Conservation (phyloP, 2,888 invertebrate genomes). For the Antheraea assamensis region DNA sequence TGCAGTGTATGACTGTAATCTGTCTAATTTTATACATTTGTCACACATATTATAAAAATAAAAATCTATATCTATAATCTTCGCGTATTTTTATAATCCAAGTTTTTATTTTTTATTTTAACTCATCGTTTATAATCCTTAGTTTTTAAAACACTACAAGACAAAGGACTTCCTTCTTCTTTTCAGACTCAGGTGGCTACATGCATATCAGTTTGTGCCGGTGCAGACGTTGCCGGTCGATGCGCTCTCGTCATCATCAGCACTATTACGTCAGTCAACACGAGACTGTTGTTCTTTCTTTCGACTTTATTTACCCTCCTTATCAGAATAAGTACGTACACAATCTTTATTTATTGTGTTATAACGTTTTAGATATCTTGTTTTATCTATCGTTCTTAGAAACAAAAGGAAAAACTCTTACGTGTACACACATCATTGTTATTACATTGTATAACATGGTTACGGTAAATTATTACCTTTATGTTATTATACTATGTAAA, state of each 20-base stretch:
- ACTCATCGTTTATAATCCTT: too few species aligned
- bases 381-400: not conserved
- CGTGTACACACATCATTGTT: not conserved
- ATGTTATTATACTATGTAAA: not conserved
- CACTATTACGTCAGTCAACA: slow-evolving; percentile 55
- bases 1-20: too few species aligned
- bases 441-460: not conserved
- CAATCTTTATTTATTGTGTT: not conserved
- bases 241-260: slow-evolving; percentile 64
- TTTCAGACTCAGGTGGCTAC: slow-evolving; percentile 68
- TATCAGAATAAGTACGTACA: slow-evolving; percentile 60
- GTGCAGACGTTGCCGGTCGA: slow-evolving; percentile 69
- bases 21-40: too few species aligned
- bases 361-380: not conserved
- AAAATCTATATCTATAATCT: too few species aligned
- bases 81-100: too few species aligned
- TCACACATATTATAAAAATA: too few species aligned
- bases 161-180: not conserved
- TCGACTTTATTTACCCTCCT: slow-evolving; percentile 61
- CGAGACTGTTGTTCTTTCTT: slow-evolving; percentile 61
- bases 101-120: too few species aligned
- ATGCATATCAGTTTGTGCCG: slow-evolving; percentile 70
- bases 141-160: not conserved
- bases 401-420: not conserved
- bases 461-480: not conserved